Percentiles rank a stretch among this genome's conserved stretches.
Evolutionary conservation across 1,140 invertebrate species (phyloP).

Genomic region (Physella acuta): DNA sequence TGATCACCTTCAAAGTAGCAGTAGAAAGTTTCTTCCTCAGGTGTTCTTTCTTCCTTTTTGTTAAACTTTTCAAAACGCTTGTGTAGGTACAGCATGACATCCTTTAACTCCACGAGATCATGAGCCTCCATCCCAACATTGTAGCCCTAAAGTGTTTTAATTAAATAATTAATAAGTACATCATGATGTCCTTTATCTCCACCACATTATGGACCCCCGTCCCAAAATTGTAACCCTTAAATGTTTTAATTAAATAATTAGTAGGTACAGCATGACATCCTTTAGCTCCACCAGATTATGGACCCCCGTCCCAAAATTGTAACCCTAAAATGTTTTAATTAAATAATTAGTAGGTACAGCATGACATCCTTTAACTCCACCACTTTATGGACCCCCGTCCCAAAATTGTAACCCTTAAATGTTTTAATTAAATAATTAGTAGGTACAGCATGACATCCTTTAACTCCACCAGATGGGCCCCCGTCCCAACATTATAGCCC

Average conservation of each 20-base stretch:
- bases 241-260: neutral
- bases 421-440: too few relatives aligned
- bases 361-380: too few relatives aligned
- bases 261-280: neutral
- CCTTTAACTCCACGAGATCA: conserved; percentile 12
- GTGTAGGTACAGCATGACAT: conserved; percentile 11
- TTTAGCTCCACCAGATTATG: neutral
- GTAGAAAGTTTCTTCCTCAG: neutral
- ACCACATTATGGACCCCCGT: neutral
- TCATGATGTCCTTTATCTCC: neutral
- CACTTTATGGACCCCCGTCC: too few relatives aligned
- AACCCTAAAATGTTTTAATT: too few relatives aligned
- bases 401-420: too few relatives aligned
- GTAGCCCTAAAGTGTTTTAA: conserved; percentile 2
- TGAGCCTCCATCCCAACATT: conserved; percentile 2
- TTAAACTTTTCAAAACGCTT: neutral
- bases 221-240: neutral
- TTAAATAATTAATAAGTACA: neutral
- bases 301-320: too few relatives aligned
- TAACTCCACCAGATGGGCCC: too few relatives aligned
- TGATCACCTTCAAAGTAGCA: conserved; percentile 14
- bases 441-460: too few relatives aligned
- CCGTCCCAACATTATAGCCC: neutral
- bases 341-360: too few relatives aligned
- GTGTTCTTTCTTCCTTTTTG: neutral